Evolutionary conservation across 2,888 invertebrate genomes (phyloP), one percentile per base, ranked within the genome.

Genomic region (Cepaea hortensis): DNA sequence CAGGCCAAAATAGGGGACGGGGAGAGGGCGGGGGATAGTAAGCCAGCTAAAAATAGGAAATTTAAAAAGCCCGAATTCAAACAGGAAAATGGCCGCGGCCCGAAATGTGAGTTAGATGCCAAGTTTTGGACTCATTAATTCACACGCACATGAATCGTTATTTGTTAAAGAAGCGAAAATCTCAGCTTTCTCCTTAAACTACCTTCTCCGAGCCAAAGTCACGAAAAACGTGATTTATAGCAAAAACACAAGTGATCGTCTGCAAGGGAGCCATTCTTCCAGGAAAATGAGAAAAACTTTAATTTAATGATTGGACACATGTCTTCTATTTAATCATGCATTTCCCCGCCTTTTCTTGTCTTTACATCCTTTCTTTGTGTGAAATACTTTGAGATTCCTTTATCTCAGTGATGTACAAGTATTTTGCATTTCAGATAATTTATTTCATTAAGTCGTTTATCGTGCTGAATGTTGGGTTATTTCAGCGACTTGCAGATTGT

Each of bases 51-150:
- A 77, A 68, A 68, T 18, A 68, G n/a, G n/a, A 6, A 68, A n/a
- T 55, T 55, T 61, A 3, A 77, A 77, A 72, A 23, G 9, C 20
- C 4, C n/a, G 9, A 48, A 75, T 13, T 11, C 55, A 11, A 11
- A 55, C 55, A 55, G 3, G 55, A 55, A 55, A 55, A 55, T 55
- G 55, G 55, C 55, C 1, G 55, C 6, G 55, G 55, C 55, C 7
- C 77, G n/a, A n/a, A n/a, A 5, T 77, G 79, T 79, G 79, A 79
- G 61, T 79, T 4, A 62, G 62, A 79, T 61, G 62, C 35, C 13
- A 1, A 35, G 79, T 79, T 79, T 77, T 79, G 79, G 61, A 15
- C 79, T 79, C 79, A 79, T 79, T 79, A 79, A 79, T 79, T 79
- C 79, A 35, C 79, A 79, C 79, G 79, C 79, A 62, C 79, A 62